Evolutionary conservation across 2,888 invertebrate species (phyloP), one percentile per base, ranked within the genome.

Genomic region (Campoplex capitator): DNA sequence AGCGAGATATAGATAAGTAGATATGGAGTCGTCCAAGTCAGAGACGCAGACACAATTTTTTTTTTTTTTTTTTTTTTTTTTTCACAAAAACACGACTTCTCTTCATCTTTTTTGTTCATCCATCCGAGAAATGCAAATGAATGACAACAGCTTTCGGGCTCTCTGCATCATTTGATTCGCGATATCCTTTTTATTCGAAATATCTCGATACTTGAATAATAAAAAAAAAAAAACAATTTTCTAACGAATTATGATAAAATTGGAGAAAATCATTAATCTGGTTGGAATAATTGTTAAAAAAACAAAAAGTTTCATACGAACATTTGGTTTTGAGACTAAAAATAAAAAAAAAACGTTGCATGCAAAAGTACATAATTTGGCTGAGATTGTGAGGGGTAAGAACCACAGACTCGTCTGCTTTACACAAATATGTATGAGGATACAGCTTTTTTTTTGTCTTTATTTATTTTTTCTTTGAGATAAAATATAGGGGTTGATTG

Each of bases 401-500:
- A 9, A 23, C 23, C 56, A 23, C 23, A 23, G 11, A 28, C 28
- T 58, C 28, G 28, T 11, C 4, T 3, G 58, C 28, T 13, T 28
- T 3, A 28, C 28, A 28, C 28, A 11, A 58, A 58, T 28, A 6
- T 35, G 8, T n/a, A 67, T 8, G n/a, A 11, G 9, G n/a, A 38
- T 42, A 38, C 11, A 56, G 18, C n/a, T n/a, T 74, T 9, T 45
- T 28, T 74, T 23, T 13, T 23, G 23, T 23, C 23, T 23, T 42
- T 58, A 54, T 56, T 42, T 56, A 38, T 23, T 38, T 23, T 38
- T 38, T n/a, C 23, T 2, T 74, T 56, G n/a, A 23, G 56, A 74
- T 42, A 42, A 18, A 38, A 68, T 84, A 62, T 54, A 75, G 38
- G 51, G 68, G 79, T 75, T 68, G 68, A 84, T 84, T 74, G 75